Percentiles rank a stretch among this genome's conserved stretches.
Conservation (phyloP, 2,888 invertebrate species). For the Spodoptera littoralis region DNA sequence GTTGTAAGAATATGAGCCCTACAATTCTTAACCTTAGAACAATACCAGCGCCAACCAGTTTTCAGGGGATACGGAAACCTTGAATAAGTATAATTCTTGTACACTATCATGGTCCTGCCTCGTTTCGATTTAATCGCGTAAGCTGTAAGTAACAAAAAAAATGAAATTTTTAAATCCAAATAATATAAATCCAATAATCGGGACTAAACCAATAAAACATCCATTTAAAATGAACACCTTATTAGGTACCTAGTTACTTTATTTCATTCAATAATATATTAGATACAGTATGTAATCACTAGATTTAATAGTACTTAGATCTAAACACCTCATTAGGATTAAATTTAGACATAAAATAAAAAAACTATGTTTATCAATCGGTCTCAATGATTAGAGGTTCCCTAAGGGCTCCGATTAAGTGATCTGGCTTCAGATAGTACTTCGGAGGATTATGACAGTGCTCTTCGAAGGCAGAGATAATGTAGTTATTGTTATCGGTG, state of each 20-base stretch:
- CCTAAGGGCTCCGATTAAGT: slow-evolving; percentile 75
- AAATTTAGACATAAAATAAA: not conserved
- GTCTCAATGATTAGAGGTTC: slow-evolving; percentile 69
- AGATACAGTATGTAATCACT: slow-evolving; percentile 1
- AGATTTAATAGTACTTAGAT: slow-evolving; percentile 4
- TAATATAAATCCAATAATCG: too few species aligned
- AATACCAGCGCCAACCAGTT: slow-evolving; percentile 79
- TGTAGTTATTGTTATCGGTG: slow-evolving; percentile 72
- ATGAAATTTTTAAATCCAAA: not conserved
- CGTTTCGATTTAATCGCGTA: slow-evolving; percentile 67
- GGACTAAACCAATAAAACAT: too few species aligned
- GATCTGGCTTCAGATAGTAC: slow-evolving; percentile 78
- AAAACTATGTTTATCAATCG: slow-evolving; percentile 48
- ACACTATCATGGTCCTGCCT: slow-evolving; percentile 72
- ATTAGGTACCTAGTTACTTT: too few species aligned
- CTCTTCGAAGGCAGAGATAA: slow-evolving; percentile 72
- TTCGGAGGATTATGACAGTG: slow-evolving; percentile 82
- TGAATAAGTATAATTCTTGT: slow-evolving; percentile 74
- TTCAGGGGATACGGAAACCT: slow-evolving; percentile 71
- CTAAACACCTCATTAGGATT: not conserved
- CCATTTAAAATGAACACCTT: too few species aligned
- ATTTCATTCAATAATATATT: slow-evolving; percentile 24
- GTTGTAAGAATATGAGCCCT: slow-evolving; percentile 73
- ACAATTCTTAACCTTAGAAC: slow-evolving; percentile 76
- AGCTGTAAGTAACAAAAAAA: slow-evolving; percentile 51